Percentiles rank a stretch among this genome's conserved stretches.
Conservation (phyloP, 64 coral and sea anemone genomes). For the Montipora foliosa region DNA sequence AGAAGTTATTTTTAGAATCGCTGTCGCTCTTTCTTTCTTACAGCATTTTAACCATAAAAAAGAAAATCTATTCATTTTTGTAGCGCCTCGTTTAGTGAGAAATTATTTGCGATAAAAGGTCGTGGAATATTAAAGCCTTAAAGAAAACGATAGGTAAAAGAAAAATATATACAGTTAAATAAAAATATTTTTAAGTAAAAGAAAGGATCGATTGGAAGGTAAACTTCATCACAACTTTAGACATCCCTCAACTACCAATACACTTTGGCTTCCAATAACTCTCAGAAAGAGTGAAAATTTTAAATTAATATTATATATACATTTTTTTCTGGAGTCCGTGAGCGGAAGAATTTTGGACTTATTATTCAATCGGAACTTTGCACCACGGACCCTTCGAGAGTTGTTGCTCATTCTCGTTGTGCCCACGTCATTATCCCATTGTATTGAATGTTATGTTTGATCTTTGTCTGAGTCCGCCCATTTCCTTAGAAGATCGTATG, state of each 20-base stretch:
- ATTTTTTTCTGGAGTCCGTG: background rate
- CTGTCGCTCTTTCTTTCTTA: background rate
- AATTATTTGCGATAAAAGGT: background rate
- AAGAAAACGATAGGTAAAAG: background rate
- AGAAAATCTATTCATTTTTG: background rate
- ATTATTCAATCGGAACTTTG: slow-evolving; percentile 40
- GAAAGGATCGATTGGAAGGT: background rate
- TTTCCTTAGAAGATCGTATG: background rate
- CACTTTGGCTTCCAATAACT: background rate
- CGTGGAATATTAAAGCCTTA: background rate
- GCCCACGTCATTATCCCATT: slow-evolving; percentile 9
- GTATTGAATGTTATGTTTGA: background rate
- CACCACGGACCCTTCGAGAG: background rate
- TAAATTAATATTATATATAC: background rate
- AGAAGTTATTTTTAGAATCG: background rate
- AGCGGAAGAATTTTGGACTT: slow-evolving; percentile 32
- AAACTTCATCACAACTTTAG: background rate
- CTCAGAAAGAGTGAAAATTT: background rate
- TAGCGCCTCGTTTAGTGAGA: background rate
- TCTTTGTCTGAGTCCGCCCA: slow-evolving; percentile 15
- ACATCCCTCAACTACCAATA: background rate
- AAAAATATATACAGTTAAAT: background rate
- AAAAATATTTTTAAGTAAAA: background rate
- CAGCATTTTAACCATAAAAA: background rate
- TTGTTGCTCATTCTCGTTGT: background rate